Conservation (phyloP, 1,140 invertebrate genomes). For the Drosophila funebris region DNA sequence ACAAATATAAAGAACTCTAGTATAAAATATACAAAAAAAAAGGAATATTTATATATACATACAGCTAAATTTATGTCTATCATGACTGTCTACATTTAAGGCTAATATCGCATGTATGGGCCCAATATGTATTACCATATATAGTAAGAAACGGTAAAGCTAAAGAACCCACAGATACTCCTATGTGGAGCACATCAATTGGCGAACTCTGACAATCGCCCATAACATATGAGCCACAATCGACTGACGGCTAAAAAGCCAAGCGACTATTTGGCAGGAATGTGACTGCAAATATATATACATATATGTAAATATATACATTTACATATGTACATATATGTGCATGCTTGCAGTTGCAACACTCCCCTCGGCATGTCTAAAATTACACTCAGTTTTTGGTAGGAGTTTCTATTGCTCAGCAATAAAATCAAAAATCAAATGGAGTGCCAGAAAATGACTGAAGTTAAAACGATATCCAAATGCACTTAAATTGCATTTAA, state of each 20-base stretch:
- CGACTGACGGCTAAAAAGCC: slow-evolving; percentile 61
- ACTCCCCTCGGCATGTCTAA: slow-evolving; percentile 51
- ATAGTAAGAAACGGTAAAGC: slow-evolving; percentile 4
- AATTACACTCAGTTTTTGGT: slow-evolving; percentile 54
- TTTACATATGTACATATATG: neutral
- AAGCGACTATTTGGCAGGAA: slow-evolving; percentile 40
- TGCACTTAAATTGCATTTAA: neutral
- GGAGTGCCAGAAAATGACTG: neutral
- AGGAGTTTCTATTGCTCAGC: slow-evolving; percentile 36
- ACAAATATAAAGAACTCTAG: neutral
- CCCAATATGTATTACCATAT: slow-evolving; percentile 71
- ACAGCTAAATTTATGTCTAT: slow-evolving; percentile 16
- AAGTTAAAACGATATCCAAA: neutral
- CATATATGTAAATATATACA: slow-evolving; percentile 11
- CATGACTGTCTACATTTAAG: slow-evolving; percentile 48
- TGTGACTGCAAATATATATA: neutral
- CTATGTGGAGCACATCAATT: slow-evolving; percentile 28
- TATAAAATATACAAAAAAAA: neutral
- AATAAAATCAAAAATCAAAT: slow-evolving; percentile 10
- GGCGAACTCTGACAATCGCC: slow-evolving; percentile 19
- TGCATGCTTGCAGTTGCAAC: too few relatives aligned
- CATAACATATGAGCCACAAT: slow-evolving; percentile 44
- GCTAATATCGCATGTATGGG: slow-evolving; percentile 61
- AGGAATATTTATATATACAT: too few relatives aligned
- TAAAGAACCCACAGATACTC: neutral